Evolutionary conservation across 2,113 vertebrate genomes (phyloP), one percentile per base, ranked within the genome.

Genomic region (Gambusia holbrooki): DNA sequence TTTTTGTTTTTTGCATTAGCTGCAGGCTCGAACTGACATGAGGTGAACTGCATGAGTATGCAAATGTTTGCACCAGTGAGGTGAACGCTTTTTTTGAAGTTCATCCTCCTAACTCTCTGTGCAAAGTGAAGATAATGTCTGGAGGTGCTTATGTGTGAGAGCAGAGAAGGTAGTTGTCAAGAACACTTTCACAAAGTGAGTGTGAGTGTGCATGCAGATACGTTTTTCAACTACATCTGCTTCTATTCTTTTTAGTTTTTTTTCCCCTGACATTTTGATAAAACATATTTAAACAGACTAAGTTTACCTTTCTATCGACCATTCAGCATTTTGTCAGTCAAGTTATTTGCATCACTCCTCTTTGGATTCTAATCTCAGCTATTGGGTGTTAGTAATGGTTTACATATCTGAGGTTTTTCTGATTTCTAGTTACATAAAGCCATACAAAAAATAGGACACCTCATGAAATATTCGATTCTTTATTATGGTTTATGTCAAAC

Each of bases 91-190:
- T 40, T 66, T 66, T 13, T 27, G 33, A 37, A 14, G 65, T 28
- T 66, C 40, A 42, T 42, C 25, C 64, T 42, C 35, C 35, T 27
- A 40, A 14, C 65, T 66, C 65, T 66, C n/a, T 12, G 25, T 66
- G 65, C 65, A 66, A 40, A 40, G 25, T 40, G 35, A 13, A 66
- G 65, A 42, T 66, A 42, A 66, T 40, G 33, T 66, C 35, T 27
- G 25, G 27, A 66, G 65, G 65, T n/a, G 25, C 65, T 40, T 27
- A 66, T 7, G n/a, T 66, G 15, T 65, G 63, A 37, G 33, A 65
- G 63, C 27, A 65, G 63, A 65, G 63, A 2, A 37, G 33, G 22
- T 65, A 35, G 7, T 37, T 42, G 35, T 42, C 65, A 42, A 40
- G 65, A 66, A 66, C n/a, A 66, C 42, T 42, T 37, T 40, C 35